These are phyloP conservation scores for Catharus minimus DNA, from an alignment of 2,113 vertebrate species.

Conservation along the genomic window DNA sequence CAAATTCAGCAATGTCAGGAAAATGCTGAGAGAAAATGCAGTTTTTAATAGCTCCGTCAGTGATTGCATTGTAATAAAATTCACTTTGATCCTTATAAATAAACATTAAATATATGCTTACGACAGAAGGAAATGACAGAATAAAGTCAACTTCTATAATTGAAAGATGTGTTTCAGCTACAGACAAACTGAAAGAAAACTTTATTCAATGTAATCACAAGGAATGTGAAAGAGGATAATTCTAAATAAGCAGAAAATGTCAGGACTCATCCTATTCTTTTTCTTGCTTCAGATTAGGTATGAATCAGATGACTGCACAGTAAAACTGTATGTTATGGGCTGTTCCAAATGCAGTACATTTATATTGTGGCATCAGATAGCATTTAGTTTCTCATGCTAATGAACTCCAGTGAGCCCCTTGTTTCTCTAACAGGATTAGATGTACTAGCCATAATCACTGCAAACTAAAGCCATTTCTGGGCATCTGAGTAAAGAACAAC, in stretches of 20 bases:
- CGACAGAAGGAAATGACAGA: not conserved
- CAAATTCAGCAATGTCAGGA: not conserved
- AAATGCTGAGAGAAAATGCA: not conserved
- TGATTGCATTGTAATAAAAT: conserved; percentile 11
- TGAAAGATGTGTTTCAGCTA: not conserved
- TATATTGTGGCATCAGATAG: not conserved
- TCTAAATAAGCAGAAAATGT: not conserved
- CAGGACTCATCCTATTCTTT: not conserved
- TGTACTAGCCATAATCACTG: not conserved
- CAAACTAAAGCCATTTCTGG: not conserved
- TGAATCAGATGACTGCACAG: not conserved
- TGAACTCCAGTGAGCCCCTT: not conserved
- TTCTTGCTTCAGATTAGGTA: not conserved
- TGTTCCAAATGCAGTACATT: not conserved
- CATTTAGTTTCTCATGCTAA: not conserved
- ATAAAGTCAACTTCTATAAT: not conserved
- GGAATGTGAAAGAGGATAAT: not conserved
- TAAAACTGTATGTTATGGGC: not conserved
- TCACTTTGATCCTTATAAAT: conserved; percentile 23
- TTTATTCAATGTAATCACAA: conserved; percentile 15
- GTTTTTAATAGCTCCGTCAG: not conserved
- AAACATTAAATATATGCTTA: conserved; percentile 13
- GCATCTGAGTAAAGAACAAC: not conserved
- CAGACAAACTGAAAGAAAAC: not conserved
- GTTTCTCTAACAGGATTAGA: not conserved